These are phyloP conservation scores for Enteromius afrohamiltoni DNA, from an alignment of 2,797 vertebrate species.

Conservation along the genomic window DNA sequence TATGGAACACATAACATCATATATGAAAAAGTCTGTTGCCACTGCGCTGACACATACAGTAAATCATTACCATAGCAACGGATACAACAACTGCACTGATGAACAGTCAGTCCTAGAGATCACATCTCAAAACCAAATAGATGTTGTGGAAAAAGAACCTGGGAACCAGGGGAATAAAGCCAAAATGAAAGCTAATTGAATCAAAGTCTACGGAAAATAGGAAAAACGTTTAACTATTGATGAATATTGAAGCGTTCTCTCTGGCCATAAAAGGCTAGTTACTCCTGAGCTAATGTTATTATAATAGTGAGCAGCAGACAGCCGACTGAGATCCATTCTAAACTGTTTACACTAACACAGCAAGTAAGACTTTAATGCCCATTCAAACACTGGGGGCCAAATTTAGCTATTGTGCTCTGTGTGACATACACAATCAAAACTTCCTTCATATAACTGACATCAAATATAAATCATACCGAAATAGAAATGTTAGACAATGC, in stretches of 20 bases:
- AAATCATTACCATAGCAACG: neutral
- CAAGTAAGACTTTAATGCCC: constrained; percentile 68
- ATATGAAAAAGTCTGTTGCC: neutral
- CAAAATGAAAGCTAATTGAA: neutral
- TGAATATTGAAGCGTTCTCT: constrained; percentile 63
- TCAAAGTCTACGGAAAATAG: constrained; percentile 5
- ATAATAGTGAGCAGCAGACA: constrained; percentile 46
- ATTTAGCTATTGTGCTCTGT: constrained; percentile 2
- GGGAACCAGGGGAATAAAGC: neutral
- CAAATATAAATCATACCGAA: neutral
- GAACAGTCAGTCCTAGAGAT: neutral
- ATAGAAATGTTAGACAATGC: neutral
- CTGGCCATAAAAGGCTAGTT: constrained; percentile 71
- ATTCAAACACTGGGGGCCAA: constrained; percentile 58
- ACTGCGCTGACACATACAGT: neutral
- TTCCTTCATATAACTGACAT: neutral
- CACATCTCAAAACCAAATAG: neutral
- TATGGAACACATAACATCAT: neutral
- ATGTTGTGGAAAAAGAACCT: neutral
- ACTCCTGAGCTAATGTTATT: constrained; percentile 48
- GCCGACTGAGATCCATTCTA: constrained; percentile 60
- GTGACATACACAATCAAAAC: neutral
- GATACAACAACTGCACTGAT: neutral
- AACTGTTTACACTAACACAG: constrained; percentile 75
- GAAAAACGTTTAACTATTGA: constrained; percentile 10